These are phyloP conservation scores for Carettochelys insculpta DNA, from an alignment of 2,113 vertebrate genomes.

Conservation along the genomic window DNA sequence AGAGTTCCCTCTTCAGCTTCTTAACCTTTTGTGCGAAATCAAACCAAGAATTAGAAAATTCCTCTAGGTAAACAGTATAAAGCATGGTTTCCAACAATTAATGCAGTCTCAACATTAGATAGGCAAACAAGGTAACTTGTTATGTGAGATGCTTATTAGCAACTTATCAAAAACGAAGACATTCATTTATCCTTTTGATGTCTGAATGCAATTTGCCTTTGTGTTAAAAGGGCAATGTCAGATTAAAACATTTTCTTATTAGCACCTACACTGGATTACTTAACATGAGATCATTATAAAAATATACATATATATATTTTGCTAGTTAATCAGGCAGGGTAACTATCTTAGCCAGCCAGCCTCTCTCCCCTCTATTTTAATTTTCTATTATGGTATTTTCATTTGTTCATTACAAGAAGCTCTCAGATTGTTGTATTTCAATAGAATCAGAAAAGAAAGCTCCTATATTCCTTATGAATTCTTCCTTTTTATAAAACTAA, in stretches of 20 bases:
- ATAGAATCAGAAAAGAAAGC: not conserved
- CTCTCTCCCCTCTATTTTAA: slow-evolving; percentile 42
- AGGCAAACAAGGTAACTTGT: slow-evolving; percentile 28
- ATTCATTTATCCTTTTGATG: slow-evolving; percentile 41
- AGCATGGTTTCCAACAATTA: slow-evolving; percentile 55
- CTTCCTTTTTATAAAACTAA: not conserved
- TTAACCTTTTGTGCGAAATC: slow-evolving; percentile 81
- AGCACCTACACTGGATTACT: slow-evolving; percentile 69
- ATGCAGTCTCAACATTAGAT: slow-evolving; percentile 13
- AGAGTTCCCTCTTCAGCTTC: slow-evolving; percentile 86
- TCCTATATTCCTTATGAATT: not conserved
- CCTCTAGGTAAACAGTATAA: slow-evolving; percentile 2
- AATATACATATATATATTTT: slow-evolving; percentile 65
- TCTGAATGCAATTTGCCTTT: slow-evolving; percentile 55
- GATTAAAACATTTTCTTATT: slow-evolving; percentile 69
- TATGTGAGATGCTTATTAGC: slow-evolving; percentile 26
- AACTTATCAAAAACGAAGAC: slow-evolving; percentile 50
- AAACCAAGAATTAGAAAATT: slow-evolving; percentile 61
- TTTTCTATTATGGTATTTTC: slow-evolving; percentile 28
- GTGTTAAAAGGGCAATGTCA: slow-evolving; percentile 46
- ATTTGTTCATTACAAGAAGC: slow-evolving; percentile 46
- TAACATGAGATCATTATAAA: slow-evolving; percentile 71
- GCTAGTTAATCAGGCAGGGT: slow-evolving; percentile 52
- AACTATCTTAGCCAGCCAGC: slow-evolving; percentile 51
- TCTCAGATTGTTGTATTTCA: not conserved